Conservation (phyloP, 2,888 invertebrate species). For the Archaeoteleia sp. region DNA sequence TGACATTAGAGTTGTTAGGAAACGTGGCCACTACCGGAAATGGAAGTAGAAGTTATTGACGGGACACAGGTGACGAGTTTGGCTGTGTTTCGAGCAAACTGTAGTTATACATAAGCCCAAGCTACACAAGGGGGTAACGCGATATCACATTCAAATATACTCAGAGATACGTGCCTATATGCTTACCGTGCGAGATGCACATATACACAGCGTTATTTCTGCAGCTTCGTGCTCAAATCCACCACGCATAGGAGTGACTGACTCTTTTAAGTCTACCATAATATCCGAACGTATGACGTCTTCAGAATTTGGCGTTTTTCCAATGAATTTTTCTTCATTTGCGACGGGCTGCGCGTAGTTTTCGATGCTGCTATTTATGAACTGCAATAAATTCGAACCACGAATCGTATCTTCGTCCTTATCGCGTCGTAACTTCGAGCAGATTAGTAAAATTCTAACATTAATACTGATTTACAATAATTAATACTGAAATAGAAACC, state of each 20-base stretch:
- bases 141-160: slow-evolving; percentile 16
- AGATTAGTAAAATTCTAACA: slow-evolving; percentile 25
- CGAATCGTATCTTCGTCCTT: slow-evolving; percentile 33
- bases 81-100: slow-evolving; percentile 59
- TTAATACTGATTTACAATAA: neutral
- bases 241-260: neutral
- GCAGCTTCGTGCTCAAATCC: neutral
- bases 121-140: slow-evolving; percentile 29
- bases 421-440: slow-evolving; percentile 26
- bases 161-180: slow-evolving; percentile 4
- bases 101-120: slow-evolving; percentile 34
- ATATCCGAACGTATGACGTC: slow-evolving; percentile 33
- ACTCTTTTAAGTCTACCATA: slow-evolving; percentile 8
- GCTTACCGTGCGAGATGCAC: neutral
- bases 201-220: neutral
- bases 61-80: slow-evolving; percentile 59
- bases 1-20: slow-evolving; percentile 61
- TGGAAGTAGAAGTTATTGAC: slow-evolving; percentile 56
- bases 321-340: slow-evolving; percentile 61
- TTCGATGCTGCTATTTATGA: slow-evolving; percentile 29
- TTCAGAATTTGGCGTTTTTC: slow-evolving; percentile 59
- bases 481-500: slow-evolving; percentile 19
- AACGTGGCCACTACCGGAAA: slow-evolving; percentile 50
- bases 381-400: slow-evolving; percentile 23
- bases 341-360: slow-evolving; percentile 9